Evolutionary conservation across 2,797 vertebrate genomes (phyloP).

Genomic region (Cyprinella venusta): DNA sequence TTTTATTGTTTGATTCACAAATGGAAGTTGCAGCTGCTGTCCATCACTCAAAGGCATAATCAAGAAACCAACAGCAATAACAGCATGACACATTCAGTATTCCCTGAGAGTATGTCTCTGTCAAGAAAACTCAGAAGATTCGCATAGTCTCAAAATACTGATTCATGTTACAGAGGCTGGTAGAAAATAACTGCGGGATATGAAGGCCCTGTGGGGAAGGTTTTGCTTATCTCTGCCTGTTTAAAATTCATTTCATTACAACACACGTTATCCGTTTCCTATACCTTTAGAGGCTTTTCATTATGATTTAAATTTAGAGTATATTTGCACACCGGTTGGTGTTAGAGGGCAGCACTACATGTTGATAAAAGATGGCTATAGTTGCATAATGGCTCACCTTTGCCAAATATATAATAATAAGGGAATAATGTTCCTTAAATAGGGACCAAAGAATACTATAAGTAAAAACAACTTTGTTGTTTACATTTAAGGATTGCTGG

Average conservation of each 20-base stretch:
- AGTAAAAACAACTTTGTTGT: not conserved
- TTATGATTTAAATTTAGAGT: constrained; percentile 16
- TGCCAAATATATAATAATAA: constrained; percentile 24
- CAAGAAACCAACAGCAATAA: constrained; percentile 29
- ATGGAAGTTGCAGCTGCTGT: constrained; percentile 5
- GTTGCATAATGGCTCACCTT: constrained; percentile 33
- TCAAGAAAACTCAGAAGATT: constrained; percentile 27
- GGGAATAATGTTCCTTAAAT: constrained; percentile 6
- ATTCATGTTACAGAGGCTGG: constrained; percentile 14
- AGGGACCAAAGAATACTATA: not conserved
- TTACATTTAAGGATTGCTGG: not conserved
- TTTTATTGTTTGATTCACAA: constrained; percentile 6
- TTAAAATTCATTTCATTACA: constrained; percentile 49
- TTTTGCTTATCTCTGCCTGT: constrained; percentile 13
- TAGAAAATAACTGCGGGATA: constrained; percentile 30
- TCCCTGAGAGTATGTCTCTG: constrained; percentile 16
- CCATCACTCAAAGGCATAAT: constrained; percentile 30
- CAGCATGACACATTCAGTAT: constrained; percentile 17
- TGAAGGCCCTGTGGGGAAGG: constrained; percentile 23
- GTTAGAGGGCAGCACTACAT: constrained; percentile 3
- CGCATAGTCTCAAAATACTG: constrained; percentile 4
- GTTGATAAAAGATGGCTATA: constrained; percentile 18
- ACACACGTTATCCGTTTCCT: constrained; percentile 25
- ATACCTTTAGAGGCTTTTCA: constrained; percentile 16
- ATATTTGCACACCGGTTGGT: not conserved